Evolutionary conservation across 2,888 invertebrate species (phyloP).

Genomic region (Sinhomidia bicolor): DNA sequence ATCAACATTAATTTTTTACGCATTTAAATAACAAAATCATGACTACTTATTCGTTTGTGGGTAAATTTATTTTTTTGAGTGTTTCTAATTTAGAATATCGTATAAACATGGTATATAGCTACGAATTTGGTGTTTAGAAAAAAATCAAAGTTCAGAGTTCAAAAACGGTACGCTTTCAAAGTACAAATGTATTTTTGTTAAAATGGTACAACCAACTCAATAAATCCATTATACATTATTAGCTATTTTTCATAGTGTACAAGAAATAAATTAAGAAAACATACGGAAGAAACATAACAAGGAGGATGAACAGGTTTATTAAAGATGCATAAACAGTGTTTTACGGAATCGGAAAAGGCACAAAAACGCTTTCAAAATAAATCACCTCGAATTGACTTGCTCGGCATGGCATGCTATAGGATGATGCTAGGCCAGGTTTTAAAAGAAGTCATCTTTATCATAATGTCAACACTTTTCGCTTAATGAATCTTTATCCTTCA

Average conservation of each 20-base stretch:
- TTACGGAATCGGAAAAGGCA: neutral
- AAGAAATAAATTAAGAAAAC: neutral
- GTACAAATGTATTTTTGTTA: neutral
- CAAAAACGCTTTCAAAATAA: constrained; percentile 38
- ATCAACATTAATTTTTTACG: neutral
- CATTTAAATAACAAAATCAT: neutral
- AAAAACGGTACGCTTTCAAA: neutral
- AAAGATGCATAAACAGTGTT: neutral
- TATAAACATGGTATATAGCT: too few relatives aligned
- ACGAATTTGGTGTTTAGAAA: too few relatives aligned
- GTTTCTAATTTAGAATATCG: too few relatives aligned
- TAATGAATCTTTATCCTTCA: constrained; percentile 70
- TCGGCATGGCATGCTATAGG: constrained; percentile 15
- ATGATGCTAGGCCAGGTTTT: neutral
- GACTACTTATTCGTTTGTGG: neutral
- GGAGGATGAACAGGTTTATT: constrained; percentile 34
- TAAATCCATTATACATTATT: neutral
- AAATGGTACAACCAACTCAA: neutral
- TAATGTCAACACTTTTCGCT: constrained; percentile 71
- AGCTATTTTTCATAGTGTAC: neutral
- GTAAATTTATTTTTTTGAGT: too few relatives aligned
- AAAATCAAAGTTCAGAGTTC: neutral
- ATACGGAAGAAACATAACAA: neutral
- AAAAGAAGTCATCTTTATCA: constrained; percentile 66
- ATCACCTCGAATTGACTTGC: constrained; percentile 32